Base-by-base conservation (phyloP, 30 jellyfish, hydroid and myxozoan species). In the Hydractinia symbiolongicarpus region DNA sequence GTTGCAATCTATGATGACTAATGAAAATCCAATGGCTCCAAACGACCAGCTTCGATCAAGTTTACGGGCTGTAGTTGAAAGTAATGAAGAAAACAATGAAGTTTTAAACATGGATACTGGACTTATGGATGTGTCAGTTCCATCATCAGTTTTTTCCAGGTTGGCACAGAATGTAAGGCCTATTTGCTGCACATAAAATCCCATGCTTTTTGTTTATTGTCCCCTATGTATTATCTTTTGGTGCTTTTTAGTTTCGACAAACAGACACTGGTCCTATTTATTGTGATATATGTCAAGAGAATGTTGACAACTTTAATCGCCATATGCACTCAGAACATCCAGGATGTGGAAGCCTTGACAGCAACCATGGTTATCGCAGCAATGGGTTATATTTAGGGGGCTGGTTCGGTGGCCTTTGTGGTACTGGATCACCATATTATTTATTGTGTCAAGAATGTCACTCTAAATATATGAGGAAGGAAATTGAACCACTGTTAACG, bases 351-450 rank as follows among this genome's bases (percentile, higher is more conserved):
- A 30, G 84, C 17, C 75, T 79, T 78, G 79, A 85, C 87, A 90
- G 92, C 79, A 84, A 86, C 54, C 88, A 85, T 86, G 97, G 95
- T 4, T 90, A 90, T 86, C 92, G 97, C 55, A 90, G 97, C 70
- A 85, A 81, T 75, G 97, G 97, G 60, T 75, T 55, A 53, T 90
- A 90, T 67, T 82, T 86, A 15, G 94, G 86, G 40, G 94, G 97
- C 5, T 90, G 95, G 95, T 90, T 90, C 83, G 94, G 94, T 11
- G 97, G 97, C 40, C 68, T 82, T 0, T 90, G 97, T 73, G 97
- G 97, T 68, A 85, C 95, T 8, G 97, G 97, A 19, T 81, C 88
- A 60, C 94, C 97, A n/a, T 90, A 90, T 77, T 90, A 90, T 78
- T 86, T 90, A 9, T 75, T 90, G 60, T 90, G 97, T 76, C 87